Evolutionary conservation across 2,797 vertebrate genomes (phyloP).

Genomic region (Artibeus lituratus): DNA sequence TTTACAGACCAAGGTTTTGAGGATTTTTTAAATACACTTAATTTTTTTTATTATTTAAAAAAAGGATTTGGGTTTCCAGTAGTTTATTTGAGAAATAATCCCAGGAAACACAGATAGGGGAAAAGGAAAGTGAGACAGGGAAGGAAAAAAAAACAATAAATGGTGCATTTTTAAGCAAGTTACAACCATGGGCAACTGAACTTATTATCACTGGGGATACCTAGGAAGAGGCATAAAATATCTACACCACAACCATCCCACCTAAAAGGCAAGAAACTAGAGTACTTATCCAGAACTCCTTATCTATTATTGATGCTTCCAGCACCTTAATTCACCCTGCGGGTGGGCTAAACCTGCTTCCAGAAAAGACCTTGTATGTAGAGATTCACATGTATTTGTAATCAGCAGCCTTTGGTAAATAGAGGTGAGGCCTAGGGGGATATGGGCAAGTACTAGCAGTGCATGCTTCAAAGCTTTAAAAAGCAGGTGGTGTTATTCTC

Average conservation of each 20-base stretch:
- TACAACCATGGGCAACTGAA: neutral
- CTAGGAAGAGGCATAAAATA: neutral
- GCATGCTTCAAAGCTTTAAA: rapidly evolving
- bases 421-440: neutral
- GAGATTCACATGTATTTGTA: neutral
- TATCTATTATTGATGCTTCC: neutral
- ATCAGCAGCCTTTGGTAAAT: neutral
- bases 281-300: neutral
- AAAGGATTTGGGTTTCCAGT: neutral
- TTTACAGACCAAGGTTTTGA: too few species aligned
- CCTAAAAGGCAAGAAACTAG: neutral
- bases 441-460: neutral
- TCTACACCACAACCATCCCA: neutral
- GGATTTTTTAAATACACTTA: too few species aligned
- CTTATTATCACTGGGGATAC: neutral
- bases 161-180: neutral
- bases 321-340: neutral
- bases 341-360: neutral
- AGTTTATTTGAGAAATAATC: neutral
- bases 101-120: neutral
- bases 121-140: neutral
- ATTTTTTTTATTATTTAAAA: too few species aligned
- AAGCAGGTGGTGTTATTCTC: neutral
- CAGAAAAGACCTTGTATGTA: neutral
- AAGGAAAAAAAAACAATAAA: neutral